phyloP scores from a whole-genome alignment of 2,113 vertebrate genomes.

The Coptodon bakossiorum region DNA sequence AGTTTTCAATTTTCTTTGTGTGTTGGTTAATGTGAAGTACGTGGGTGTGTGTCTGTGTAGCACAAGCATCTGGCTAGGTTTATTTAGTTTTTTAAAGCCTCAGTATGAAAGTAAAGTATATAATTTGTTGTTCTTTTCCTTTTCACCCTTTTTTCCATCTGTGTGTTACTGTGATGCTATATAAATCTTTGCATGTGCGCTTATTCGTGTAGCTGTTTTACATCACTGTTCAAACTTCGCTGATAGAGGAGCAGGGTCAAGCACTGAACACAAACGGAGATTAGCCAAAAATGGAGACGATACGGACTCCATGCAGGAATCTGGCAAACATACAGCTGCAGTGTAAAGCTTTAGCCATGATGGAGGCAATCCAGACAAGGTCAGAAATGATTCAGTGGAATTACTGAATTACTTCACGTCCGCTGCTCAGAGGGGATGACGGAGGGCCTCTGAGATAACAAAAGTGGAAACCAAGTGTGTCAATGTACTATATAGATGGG shows the following conservation, averaged over 20 bases:
- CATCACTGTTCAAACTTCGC: slow-evolving; percentile 55
- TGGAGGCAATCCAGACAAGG: slow-evolving; percentile 28
- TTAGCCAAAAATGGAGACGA: slow-evolving; percentile 33
- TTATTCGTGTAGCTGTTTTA: slow-evolving; percentile 35
- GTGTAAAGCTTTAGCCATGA: slow-evolving; percentile 5
- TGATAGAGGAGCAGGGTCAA: slow-evolving; percentile 32
- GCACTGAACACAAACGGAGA: slow-evolving; percentile 12
- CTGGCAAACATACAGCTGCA: slow-evolving; percentile 4
- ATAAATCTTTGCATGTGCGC: background rate
- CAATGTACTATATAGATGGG: background rate
- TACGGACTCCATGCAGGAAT: background rate
- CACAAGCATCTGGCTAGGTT: slow-evolving; percentile 17
- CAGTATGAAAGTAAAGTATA: background rate
- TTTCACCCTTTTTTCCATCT: background rate
- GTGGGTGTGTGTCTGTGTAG: background rate
- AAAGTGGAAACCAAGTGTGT: slow-evolving; percentile 5
- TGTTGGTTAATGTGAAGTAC: background rate
- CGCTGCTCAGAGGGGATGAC: background rate
- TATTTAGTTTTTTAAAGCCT: background rate
- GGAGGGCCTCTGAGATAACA: slow-evolving; percentile 13
- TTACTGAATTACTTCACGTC: slow-evolving; percentile 44
- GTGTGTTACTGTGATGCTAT: background rate
- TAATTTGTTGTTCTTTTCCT: background rate
- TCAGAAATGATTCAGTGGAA: slow-evolving; percentile 50
- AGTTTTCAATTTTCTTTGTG: background rate